These are phyloP conservation scores for Brachionus plicatilis DNA, from an alignment of 1,140 invertebrate species.

Conservation along the genomic window DNA sequence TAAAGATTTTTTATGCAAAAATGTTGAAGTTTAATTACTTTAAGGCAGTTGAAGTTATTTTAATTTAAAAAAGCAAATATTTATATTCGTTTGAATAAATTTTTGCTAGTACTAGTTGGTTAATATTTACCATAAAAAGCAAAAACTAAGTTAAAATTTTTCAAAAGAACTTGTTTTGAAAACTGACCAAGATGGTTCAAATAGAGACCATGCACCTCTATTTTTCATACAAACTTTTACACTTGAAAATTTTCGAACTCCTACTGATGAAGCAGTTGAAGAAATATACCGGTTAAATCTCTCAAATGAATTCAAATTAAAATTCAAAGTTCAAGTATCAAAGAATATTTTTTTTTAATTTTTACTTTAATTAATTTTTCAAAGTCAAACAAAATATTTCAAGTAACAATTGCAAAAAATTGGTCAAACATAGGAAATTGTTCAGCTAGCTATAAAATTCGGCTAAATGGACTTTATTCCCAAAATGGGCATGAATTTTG, in stretches of 20 bases:
- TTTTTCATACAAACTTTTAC: conserved; percentile 31
- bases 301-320: conserved; percentile 27
- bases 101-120: background rate
- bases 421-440: conserved; percentile 26
- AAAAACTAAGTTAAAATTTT: background rate
- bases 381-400: background rate
- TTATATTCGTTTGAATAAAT: background rate
- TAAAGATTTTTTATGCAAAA: background rate
- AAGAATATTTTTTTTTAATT: background rate
- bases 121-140: background rate
- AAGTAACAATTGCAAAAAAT: conserved; percentile 23
- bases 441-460: conserved; percentile 11
- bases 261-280: background rate
- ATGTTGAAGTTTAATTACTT: background rate
- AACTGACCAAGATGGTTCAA: background rate
- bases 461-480: background rate
- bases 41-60: background rate
- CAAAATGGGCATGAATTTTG: background rate
- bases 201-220: conserved; percentile 14
- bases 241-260: conserved; percentile 7
- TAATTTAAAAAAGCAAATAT: background rate
- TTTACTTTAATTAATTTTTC: background rate
- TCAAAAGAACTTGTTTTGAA: background rate
- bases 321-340: conserved; percentile 24
- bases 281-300: conserved; percentile 14